These are phyloP conservation scores for Osmoderma eremita DNA, from an alignment of 2,888 invertebrate species.

Conservation along the genomic window DNA sequence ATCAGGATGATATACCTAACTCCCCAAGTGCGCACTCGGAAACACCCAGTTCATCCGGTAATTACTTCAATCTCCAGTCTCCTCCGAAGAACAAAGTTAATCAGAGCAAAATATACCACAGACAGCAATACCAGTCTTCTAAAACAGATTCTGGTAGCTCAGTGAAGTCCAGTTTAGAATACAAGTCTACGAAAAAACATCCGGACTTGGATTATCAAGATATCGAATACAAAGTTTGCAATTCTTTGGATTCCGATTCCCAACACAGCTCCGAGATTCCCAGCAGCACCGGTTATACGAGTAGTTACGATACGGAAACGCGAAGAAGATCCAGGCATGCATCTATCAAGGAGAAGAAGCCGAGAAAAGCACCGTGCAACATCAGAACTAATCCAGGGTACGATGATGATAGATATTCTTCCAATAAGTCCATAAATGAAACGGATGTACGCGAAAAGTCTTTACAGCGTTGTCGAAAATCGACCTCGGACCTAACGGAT, in stretches of 20 bases:
- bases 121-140: slow-evolving; percentile 58
- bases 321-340: slow-evolving; percentile 53
- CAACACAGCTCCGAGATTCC: slow-evolving; percentile 50
- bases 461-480: slow-evolving; percentile 71
- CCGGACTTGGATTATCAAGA: slow-evolving; percentile 60
- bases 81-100: slow-evolving; percentile 56
- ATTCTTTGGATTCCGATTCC: slow-evolving; percentile 59
- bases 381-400: slow-evolving; percentile 73
- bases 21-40: slow-evolving; percentile 44
- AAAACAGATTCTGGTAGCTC: slow-evolving; percentile 59
- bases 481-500: slow-evolving; percentile 81
- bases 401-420: slow-evolving; percentile 66
- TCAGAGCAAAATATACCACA: slow-evolving; percentile 51
- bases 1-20: slow-evolving; percentile 49
- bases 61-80: slow-evolving; percentile 57
- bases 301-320: slow-evolving; percentile 41
- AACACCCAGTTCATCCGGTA: slow-evolving; percentile 49
- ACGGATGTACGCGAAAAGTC: slow-evolving; percentile 64
- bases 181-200: slow-evolving; percentile 60
- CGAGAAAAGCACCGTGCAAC: slow-evolving; percentile 60
- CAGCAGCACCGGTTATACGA: slow-evolving; percentile 40
- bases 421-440: slow-evolving; percentile 59
- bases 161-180: slow-evolving; percentile 59
- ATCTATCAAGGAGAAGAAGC: slow-evolving; percentile 58
- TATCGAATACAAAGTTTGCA: slow-evolving; percentile 62